Base-by-base conservation (phyloP, 2,797 vertebrate genomes). In the Micromesistius poutassou region DNA sequence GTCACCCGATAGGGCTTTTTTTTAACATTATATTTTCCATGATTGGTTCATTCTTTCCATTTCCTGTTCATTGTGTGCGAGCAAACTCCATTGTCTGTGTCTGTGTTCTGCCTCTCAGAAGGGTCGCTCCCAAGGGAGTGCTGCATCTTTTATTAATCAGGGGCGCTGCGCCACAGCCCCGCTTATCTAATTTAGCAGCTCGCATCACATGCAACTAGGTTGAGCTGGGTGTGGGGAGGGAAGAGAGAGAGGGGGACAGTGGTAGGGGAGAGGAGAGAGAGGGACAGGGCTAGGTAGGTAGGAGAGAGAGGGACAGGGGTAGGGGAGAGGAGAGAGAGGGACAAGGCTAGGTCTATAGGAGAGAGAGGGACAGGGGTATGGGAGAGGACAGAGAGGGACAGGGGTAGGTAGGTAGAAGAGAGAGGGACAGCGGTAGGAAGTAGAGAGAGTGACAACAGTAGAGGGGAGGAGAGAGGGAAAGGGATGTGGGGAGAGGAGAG, bases 141-240 rank as follows among this genome's bases (percentile, higher is more conserved):
- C 90, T 89, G 91, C 94, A 95, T 95, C 94, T 95, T 95, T 95
- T 95, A 95, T 95, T 95, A 94, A 95, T 94, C 94, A 95, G 93
- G 91, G 91, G 87, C 83, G 82, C 91, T 87, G 91, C 86, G 85
- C 93, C 93, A 90, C 93, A 91, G 91, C 87, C 93, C 88, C 81
- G 94, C 93, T 95, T 95, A 95, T 95, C 94, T 94, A 94, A 94
- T 94, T 95, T 94, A 95, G 90, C 94, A 94, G 93, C 90, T 90
- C 83, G 90, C 90, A 91, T 92, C 88, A 87, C 83, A 92, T 91
- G 89, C 92, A 91, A 90, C 93, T 87, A 89, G 88, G 90, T 87
- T 88, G 89, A 86, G 91, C 81, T 90, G 76, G 87, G 87, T 30
- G 71, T 36, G 40, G 50, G 79, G 42, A 38, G 71, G 3, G 8